These are phyloP conservation scores for Pocillopora meandrina DNA, from an alignment of 92 coral and sea anemone genomes.

Conservation along the genomic window DNA sequence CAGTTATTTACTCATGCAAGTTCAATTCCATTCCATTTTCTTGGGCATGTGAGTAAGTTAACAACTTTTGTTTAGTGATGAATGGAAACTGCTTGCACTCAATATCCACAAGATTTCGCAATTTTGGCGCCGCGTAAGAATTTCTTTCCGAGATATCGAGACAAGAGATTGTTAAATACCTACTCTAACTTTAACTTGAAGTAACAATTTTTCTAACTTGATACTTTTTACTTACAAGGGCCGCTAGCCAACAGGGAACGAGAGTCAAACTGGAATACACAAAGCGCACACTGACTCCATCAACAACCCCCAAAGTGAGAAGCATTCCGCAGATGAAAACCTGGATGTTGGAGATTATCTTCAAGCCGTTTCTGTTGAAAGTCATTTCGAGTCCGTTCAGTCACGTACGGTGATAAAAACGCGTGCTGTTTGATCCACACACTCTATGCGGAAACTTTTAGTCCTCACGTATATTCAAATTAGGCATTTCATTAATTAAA, in stretches of 20 bases:
- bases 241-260: constrained; percentile 5
- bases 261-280: background rate
- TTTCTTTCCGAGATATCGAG: background rate
- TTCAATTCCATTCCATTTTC: too few species aligned
- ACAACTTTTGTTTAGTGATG: too few species aligned
- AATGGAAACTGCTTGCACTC: too few species aligned
- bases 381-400: background rate
- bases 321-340: background rate
- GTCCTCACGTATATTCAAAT: too few species aligned
- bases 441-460: too few species aligned
- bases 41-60: too few species aligned
- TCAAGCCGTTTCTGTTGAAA: background rate
- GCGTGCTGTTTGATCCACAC: too few species aligned
- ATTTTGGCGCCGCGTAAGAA: too few species aligned
- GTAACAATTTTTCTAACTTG: background rate
- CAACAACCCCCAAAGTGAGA: constrained; percentile 8
- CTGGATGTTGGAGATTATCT: background rate
- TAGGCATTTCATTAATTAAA: too few species aligned
- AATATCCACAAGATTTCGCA: too few species aligned
- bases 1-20: too few species aligned
- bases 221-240: constrained; percentile 4
- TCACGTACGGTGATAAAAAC: background rate
- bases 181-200: background rate
- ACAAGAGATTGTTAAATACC: background rate
- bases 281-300: background rate